A percentile compares a stretch with the other conserved stretches of the same genome.
phyloP scores from a whole-genome alignment of 2,113 vertebrate species.

The Fukomys damarensis region DNA sequence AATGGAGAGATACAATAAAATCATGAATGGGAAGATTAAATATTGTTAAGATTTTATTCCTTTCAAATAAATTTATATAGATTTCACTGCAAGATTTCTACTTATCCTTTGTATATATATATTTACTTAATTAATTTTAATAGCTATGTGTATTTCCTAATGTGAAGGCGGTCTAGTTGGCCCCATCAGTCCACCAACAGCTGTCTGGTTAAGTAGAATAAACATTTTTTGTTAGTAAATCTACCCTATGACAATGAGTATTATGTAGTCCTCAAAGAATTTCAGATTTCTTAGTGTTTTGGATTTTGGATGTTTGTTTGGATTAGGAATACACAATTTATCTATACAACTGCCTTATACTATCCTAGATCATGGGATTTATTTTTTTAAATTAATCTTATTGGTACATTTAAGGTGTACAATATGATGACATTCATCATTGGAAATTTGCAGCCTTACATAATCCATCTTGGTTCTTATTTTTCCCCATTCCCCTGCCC shows the following conservation, averaged over 20 bases:
- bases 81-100: slow-evolving; percentile 9
- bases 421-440: too few species aligned
- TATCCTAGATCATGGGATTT: slow-evolving; percentile 5
- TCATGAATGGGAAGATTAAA: slow-evolving; percentile 21
- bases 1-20: slow-evolving; percentile 50
- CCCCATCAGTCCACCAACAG: slow-evolving; percentile 11
- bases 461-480: too few species aligned
- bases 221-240: slow-evolving; percentile 48
- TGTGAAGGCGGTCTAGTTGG: slow-evolving; percentile 32
- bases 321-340: background rate
- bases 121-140: slow-evolving; percentile 44
- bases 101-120: slow-evolving; percentile 38
- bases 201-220: slow-evolving; percentile 1
- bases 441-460: too few species aligned
- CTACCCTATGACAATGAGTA: background rate
- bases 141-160: slow-evolving; percentile 34
- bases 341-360: background rate
- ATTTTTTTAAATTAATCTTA: too few species aligned
- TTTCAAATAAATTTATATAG: slow-evolving; percentile 34
- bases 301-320: background rate
- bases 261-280: background rate
- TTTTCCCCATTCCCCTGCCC: too few species aligned
- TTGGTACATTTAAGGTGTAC: too few species aligned
- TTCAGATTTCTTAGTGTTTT: background rate
- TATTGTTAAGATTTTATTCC: slow-evolving; percentile 34